Percentiles rank a stretch among this genome's conserved stretches.
Conservation (phyloP, 2,113 vertebrate species). For the Eurypyga helias region DNA sequence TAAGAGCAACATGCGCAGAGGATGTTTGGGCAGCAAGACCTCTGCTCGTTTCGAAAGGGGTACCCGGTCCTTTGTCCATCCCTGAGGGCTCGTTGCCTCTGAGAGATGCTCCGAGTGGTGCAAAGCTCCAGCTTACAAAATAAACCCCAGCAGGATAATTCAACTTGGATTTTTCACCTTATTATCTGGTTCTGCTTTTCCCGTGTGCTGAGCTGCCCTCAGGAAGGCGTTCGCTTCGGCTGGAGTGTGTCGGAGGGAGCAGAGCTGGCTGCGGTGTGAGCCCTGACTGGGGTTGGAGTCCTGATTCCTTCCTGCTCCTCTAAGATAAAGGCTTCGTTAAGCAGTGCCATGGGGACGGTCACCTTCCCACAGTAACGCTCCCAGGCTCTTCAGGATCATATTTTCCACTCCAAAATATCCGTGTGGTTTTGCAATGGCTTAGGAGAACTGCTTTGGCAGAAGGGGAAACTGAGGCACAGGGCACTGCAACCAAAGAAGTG, state of each 20-base stretch:
- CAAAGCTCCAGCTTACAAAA: background rate
- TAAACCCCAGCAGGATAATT: background rate
- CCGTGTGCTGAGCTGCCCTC: background rate
- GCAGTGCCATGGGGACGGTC: background rate
- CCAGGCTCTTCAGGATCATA: background rate
- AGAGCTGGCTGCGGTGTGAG: background rate
- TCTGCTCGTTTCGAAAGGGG: background rate
- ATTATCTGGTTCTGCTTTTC: background rate
- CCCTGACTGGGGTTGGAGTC: background rate
- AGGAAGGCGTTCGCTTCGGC: background rate
- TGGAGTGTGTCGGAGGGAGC: background rate
- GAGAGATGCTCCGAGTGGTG: background rate
- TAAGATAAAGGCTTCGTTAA: background rate
- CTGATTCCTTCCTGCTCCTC: background rate
- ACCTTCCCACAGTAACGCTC: background rate
- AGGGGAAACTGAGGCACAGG: background rate
- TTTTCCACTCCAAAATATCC: background rate
- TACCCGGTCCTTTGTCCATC: background rate
- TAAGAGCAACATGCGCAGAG: background rate
- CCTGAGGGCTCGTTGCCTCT: background rate
- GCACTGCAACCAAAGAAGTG: accelerated
- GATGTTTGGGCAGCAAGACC: background rate
- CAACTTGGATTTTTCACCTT: background rate
- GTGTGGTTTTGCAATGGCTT: background rate
- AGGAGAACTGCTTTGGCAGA: background rate